A percentile compares a stretch with the other conserved stretches of the same genome.
Evolutionary conservation across 2,113 vertebrate genomes (phyloP).

Genomic region (Tragulus kanchil): DNA sequence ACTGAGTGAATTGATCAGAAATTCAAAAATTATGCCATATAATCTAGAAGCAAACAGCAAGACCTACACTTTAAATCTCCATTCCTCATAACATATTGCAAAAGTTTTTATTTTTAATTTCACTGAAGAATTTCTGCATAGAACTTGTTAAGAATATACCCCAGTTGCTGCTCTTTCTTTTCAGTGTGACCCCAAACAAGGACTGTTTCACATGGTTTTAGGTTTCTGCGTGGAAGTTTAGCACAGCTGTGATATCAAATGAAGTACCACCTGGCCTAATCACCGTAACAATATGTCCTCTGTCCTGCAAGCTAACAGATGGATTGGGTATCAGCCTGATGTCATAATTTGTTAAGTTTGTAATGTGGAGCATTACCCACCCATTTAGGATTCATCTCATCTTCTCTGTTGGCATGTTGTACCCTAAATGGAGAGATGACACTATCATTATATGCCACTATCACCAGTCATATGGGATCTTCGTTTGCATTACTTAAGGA

Average conservation of each 20-base stretch:
- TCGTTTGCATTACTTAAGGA: conserved; percentile 73
- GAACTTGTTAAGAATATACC: conserved; percentile 63
- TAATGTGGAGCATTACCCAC: conserved; percentile 65
- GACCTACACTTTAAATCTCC: neutral
- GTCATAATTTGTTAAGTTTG: conserved; percentile 78
- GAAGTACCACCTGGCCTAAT: conserved; percentile 83
- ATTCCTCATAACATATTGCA: neutral
- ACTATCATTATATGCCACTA: conserved; percentile 58
- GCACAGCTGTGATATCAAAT: conserved; percentile 84
- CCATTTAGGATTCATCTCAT: conserved; percentile 64
- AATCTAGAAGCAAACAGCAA: conserved; percentile 10
- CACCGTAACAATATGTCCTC: conserved; percentile 79
- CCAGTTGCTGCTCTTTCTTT: conserved; percentile 78
- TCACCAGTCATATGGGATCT: conserved; percentile 69
- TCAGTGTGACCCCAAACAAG: conserved; percentile 75
- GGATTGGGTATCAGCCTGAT: conserved; percentile 76
- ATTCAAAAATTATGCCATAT: neutral
- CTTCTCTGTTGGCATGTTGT: conserved; percentile 61
- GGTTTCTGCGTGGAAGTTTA: conserved; percentile 77
- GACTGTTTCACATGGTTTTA: conserved; percentile 82
- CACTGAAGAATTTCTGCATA: conserved; percentile 1
- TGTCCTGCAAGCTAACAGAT: conserved; percentile 77
- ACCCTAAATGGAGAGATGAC: conserved; percentile 63
- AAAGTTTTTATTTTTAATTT: conserved; percentile 67
- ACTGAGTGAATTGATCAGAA: conserved; percentile 9